Base-by-base conservation (phyloP, 2,797 vertebrate genomes). In the Hapalemur alaotrensis region DNA sequence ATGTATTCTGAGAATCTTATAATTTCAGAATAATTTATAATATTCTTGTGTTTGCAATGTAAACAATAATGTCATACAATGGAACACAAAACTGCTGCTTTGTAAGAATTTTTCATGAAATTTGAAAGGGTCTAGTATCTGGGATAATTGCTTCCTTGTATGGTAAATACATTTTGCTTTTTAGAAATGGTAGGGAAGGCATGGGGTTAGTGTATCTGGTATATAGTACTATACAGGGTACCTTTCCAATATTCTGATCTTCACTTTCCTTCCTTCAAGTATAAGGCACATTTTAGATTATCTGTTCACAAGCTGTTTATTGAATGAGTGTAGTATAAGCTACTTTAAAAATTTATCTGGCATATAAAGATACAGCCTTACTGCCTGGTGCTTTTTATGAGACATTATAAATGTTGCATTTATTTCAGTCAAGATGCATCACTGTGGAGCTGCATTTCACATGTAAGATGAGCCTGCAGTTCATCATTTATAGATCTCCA, bases 261-360 rank as follows among this genome's bases (percentile, higher is more conserved):
- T 93, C 18, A 23, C 18, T 88, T 87, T 89, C 10, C 30, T 84
- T 88, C 67, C 18, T 94, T 86, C 28, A 85, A 69, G 11, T 50
- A 22, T 46, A 75, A 85, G 6, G 9, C 48, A 83, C 10, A 23
- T 72, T 78, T 90, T 63, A 87, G 52, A 81, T 61, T 9, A 84
- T 63, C 65, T 90, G 17, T 78, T 95, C 84, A 28, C n/a, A 87
- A 84, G 41, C n/a, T 83, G 32, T 70, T 97, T 88, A 88, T 41
- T 69, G 7, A 28, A 65, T 48, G 52, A 28, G 3, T 72, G 3
- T 78, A 76, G 32, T 69, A 85, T 65, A 84, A 35, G 38, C 61
- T 59, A 85, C 87, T 57, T 94, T 57, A 41, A 50, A 96, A 89
- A 46, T 90, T 30, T 91, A 35, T 54, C 91, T 96, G 50, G 38